Conservation (phyloP, 1,140 invertebrate species). For the Andricus grossulariae region DNA sequence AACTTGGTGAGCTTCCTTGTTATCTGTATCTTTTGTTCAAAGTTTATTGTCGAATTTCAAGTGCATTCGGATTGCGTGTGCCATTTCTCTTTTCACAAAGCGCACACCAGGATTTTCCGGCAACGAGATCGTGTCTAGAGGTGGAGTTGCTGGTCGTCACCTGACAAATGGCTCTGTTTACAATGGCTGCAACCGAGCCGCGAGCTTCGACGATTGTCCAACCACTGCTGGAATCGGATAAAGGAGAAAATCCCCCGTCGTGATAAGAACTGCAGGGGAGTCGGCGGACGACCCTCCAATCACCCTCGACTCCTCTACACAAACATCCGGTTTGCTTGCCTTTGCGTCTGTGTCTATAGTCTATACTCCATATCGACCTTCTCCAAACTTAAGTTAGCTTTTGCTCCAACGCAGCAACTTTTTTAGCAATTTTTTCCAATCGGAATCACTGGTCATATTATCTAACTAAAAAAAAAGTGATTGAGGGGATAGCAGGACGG, state of each 20-base stretch:
- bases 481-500: no score
- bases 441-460: no score
- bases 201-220: constrained; percentile 39
- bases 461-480: no score
- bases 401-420: no score
- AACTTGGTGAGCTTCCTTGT: no score
- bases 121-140: constrained; percentile 25
- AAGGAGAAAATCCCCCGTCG: constrained; percentile 45
- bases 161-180: constrained; percentile 66
- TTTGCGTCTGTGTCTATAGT: neutral
- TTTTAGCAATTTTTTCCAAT: no score
- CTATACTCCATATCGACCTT: neutral
- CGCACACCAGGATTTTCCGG: constrained; percentile 24
- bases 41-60: constrained; percentile 15
- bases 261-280: constrained; percentile 44
- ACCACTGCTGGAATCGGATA: constrained; percentile 48
- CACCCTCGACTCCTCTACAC: neutral
- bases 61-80: constrained; percentile 17
- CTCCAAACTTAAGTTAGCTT: neutral
- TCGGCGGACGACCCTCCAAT: constrained; percentile 2
- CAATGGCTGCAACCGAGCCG: constrained; percentile 51
- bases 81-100: constrained; percentile 24
- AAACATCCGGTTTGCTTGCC: neutral
- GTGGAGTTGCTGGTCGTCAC: constrained; percentile 35
- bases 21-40: neutral